Evolutionary conservation across 2,113 vertebrate genomes (phyloP), one percentile per base, ranked within the genome.

Genomic region (Nycticorax nycticorax): DNA sequence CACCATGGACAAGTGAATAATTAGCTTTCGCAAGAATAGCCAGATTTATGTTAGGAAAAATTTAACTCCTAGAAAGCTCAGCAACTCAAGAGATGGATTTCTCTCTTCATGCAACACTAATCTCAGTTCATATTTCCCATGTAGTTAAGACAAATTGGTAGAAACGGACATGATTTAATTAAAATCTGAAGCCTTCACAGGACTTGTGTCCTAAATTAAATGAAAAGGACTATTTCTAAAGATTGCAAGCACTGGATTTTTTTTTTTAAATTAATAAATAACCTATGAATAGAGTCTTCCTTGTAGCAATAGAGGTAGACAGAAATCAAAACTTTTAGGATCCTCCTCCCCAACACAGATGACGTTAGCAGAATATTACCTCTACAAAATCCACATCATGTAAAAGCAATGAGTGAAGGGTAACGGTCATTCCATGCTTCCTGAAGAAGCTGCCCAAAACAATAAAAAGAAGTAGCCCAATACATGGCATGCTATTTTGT

Each of bases 61-160:
- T 89, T 95, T 95, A 97, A 97, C 89, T 96, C 94, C 92, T 96
- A 89, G 77, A 88, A 96, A 96, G 66, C 87, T 94, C 89, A 95
- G 87, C 77, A 95, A 23, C 66, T 90, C 33, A 23, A 81, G 35
- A 96, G 78, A 68, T 87, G n/a, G 88, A 92, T 96, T 92, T 95
- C 28, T 93, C n/a, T 95, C 64, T 93, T 97, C 78, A 94, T 66
- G 71, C 52, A 95, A 97, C 81, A 77, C 91, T 97, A 96, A 95
- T 93, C 71, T 96, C 89, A 78, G 86, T 81, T 95, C 95, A 96
- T 93, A 95, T 97, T 92, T 93, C 81, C 86, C 85, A 85, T 52
- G 64, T 84, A 96, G 91, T 86, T 76, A 95, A 97, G 94, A 97
- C 67, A 82, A 97, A 96, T 95, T 88, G 48, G 52, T 77, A 74